Evolutionary conservation across 2,888 invertebrate species (phyloP), one percentile per base, ranked within the genome.

Genomic region (Microplitis manilae): DNA sequence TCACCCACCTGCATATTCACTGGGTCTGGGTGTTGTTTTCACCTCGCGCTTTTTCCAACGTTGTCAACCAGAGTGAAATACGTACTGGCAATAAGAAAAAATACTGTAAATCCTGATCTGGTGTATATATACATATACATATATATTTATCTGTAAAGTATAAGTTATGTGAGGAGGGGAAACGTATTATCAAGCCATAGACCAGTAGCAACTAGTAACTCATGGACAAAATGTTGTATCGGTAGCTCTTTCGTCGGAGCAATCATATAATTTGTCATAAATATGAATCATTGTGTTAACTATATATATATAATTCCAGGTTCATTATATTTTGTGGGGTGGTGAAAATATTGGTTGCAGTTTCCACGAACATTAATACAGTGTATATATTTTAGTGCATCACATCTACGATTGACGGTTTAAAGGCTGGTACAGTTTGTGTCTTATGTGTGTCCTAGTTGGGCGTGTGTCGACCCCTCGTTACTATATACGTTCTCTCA

Each of bases 11-110:
- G 50, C 50, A 50, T 50, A 50, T 50, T 50, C 50, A 50, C 50
- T 50, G 9, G 13, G 9, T 50, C 84, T 83, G 84, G 82, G 81
- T 85, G 82, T 13, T 50, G 50, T 85, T 85, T 85, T 86, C 84
- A 84, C 84, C 81, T 84, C 79, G 67, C 73, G 67, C 67, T 77
- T 79, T 79, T 79, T 39, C 72, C 75, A 17, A 72, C 61, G 41
- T 64, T 64, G 67, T 59, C 20, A 60, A 71, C 40, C 67, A n/a
- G 15, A 71, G 41, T 75, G 67, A 77, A 75, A 67, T 59, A 68
- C 9, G 60, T 40, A 65, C 7, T 73, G 39, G 68, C 61, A 30
- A 73, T 68, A n/a, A 72, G 20, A 76, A 73, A 75, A 68, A 77
- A 61, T 61, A 73, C 62, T 67, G 73, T 73, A 65, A 30, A 41